A percentile compares a stretch with the other conserved stretches of the same genome.
phyloP scores from a whole-genome alignment of 2,113 vertebrate species.

The Myxocyprinus asiaticus region DNA sequence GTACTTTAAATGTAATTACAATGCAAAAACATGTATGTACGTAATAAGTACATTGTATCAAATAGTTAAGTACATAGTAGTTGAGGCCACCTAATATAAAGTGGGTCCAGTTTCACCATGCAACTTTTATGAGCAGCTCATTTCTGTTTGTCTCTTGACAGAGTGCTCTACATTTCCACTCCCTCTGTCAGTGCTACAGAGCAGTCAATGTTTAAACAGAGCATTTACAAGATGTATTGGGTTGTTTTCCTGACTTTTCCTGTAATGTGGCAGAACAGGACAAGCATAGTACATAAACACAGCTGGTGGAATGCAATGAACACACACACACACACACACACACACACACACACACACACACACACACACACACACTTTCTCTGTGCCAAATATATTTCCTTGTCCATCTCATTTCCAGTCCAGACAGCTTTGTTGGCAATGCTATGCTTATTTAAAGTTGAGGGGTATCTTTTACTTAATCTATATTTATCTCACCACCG shows the following conservation, averaged over 20 bases:
- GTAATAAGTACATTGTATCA: no score
- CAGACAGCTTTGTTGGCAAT: slow-evolving; percentile 58
- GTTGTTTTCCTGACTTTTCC: slow-evolving; percentile 52
- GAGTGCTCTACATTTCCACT: slow-evolving; percentile 49
- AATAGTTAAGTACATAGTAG: no score
- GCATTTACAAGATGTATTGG: slow-evolving; percentile 48
- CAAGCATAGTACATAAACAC: slow-evolving; percentile 58
- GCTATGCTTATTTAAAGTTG: slow-evolving; percentile 59
- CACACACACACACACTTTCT: no score
- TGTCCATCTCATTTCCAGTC: slow-evolving; percentile 9
- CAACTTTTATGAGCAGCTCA: slow-evolving; percentile 68
- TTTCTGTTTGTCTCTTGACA: slow-evolving; percentile 64
- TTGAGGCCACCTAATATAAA: no score
- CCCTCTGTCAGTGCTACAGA: slow-evolving; percentile 1
- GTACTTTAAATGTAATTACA: no score
- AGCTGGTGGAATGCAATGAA: slow-evolving; percentile 45
- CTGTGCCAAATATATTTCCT: slow-evolving; percentile 18
- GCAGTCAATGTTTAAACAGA: slow-evolving; percentile 24
- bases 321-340: no score
- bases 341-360: no score
- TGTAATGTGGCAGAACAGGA: slow-evolving; percentile 46
- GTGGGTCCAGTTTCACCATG: slow-evolving; percentile 46
- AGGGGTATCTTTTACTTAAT: slow-evolving; percentile 60
- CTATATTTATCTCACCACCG: slow-evolving; percentile 64
- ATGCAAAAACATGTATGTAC: no score